Percentiles rank a stretch among this genome's conserved stretches.
These are phyloP conservation scores for Arge pagana DNA, from an alignment of 2,888 invertebrate species.

Conservation along the genomic window DNA sequence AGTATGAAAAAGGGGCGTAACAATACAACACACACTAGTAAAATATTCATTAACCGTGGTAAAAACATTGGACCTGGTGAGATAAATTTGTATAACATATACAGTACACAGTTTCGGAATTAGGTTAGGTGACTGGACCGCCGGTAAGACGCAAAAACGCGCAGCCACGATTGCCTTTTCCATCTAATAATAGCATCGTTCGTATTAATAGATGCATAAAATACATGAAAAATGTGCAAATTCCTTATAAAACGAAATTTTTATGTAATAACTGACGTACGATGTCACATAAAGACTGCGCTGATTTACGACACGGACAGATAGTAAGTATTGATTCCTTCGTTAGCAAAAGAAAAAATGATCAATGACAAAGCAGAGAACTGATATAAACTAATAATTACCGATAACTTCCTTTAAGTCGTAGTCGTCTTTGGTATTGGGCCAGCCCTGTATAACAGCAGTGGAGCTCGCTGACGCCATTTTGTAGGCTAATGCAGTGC, in stretches of 20 bases:
- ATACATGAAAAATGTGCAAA: constrained; percentile 5
- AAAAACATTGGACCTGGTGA: constrained; percentile 21
- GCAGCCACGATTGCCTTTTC: constrained; percentile 4
- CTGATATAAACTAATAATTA: constrained; percentile 59
- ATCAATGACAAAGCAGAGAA: no score
- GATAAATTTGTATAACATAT: constrained; percentile 11
- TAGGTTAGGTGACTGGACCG: constrained; percentile 33
- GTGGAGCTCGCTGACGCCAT: constrained; percentile 64
- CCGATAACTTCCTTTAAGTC: constrained; percentile 93
- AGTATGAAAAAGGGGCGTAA: constrained; percentile 3
- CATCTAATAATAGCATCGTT: constrained; percentile 14
- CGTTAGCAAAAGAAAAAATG: no score
- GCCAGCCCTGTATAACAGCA: constrained; percentile 68
- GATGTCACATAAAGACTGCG: constrained; percentile 14
- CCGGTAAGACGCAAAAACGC: constrained; percentile 32
- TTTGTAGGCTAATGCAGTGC: constrained; percentile 65
- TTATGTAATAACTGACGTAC: constrained; percentile 35
- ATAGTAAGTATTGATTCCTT: no score
- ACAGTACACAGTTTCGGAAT: constrained; percentile 5
- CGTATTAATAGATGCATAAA: constrained; percentile 13
- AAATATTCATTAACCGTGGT: constrained; percentile 20
- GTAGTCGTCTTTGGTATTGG: constrained; percentile 90
- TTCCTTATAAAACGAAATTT: constrained; percentile 24
- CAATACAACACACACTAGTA: constrained; percentile 18
- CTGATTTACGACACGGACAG: no score